A percentile compares a stretch with the other conserved stretches of the same genome.
These are phyloP conservation scores for Pentalonia nigronervosa DNA, from an alignment of 1,140 invertebrate species.

Conservation along the genomic window DNA sequence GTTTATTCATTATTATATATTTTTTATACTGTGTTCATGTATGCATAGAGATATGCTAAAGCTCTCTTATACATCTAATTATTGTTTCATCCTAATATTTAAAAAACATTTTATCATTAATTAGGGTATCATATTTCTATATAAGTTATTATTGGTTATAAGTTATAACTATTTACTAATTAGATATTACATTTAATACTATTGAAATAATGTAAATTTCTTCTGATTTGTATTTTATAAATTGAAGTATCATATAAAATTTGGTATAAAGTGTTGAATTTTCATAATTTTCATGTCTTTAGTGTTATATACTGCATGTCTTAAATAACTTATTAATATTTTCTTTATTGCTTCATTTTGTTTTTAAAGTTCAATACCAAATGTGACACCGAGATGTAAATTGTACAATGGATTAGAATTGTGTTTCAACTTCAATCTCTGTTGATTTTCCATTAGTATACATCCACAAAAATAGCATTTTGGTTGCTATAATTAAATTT, in stretches of 20 bases:
- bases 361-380: not conserved
- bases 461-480: conserved; percentile 44
- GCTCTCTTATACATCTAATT: not conserved
- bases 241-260: not conserved
- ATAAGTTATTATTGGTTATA: too few relatives aligned
- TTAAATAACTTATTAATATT: not conserved
- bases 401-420: not conserved
- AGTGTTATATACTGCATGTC: too few relatives aligned
- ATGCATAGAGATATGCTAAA: not conserved
- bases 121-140: too few relatives aligned
- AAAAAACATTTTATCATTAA: not conserved
- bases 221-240: not conserved
- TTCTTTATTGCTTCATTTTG: not conserved
- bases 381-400: not conserved
- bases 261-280: not conserved
- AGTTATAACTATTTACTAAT: too few relatives aligned
- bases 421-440: not conserved
- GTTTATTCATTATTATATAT: conserved; percentile 4
- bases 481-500: not conserved
- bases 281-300: not conserved
- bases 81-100: not conserved
- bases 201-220: not conserved
- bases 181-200: not conserved
- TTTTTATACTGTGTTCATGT: not conserved
- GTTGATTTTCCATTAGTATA: not conserved